Conservation (phyloP, 2,888 invertebrate genomes). For the Kuschelorhynchus macadamiae region DNA sequence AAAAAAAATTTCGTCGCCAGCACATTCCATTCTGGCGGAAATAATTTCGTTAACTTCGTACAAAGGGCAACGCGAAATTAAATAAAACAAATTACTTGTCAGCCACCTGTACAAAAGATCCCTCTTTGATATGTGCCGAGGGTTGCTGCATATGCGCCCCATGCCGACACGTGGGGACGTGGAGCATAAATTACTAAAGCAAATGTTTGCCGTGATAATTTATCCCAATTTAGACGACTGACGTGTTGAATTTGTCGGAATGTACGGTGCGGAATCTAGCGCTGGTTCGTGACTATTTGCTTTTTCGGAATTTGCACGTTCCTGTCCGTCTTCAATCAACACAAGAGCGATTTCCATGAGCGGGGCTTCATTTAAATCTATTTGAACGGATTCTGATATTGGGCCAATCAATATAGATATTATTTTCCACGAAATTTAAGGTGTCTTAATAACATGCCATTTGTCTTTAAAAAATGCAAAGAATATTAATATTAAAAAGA, state of each 20-base stretch:
- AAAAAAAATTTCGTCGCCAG: no score
- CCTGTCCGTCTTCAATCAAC: no score
- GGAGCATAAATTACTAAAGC: conserved; percentile 29
- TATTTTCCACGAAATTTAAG: no score
- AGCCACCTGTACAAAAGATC: conserved; percentile 10
- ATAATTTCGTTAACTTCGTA: neutral
- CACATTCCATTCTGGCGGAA: no score
- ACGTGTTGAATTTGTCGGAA: conserved; percentile 24
- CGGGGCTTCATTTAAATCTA: no score
- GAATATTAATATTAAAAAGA: no score
- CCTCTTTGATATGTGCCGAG: neutral
- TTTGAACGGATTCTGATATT: no score
- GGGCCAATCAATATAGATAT: no score
- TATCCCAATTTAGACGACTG: conserved; percentile 27
- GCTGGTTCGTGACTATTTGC: conserved; percentile 13
- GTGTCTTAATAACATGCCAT: no score
- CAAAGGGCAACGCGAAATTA: neutral
- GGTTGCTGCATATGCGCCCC: conserved; percentile 3
- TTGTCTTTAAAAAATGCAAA: no score
- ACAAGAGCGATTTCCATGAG: no score
- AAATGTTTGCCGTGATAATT: conserved; percentile 41
- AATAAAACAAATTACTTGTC: conserved; percentile 3
- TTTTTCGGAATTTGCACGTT: neutral
- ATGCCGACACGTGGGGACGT: conserved; percentile 9
- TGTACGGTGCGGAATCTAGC: neutral